Percentiles rank a stretch among this genome's conserved stretches.
Conservation (phyloP, 2,113 vertebrate species). For the Lasiurus borealis region DNA sequence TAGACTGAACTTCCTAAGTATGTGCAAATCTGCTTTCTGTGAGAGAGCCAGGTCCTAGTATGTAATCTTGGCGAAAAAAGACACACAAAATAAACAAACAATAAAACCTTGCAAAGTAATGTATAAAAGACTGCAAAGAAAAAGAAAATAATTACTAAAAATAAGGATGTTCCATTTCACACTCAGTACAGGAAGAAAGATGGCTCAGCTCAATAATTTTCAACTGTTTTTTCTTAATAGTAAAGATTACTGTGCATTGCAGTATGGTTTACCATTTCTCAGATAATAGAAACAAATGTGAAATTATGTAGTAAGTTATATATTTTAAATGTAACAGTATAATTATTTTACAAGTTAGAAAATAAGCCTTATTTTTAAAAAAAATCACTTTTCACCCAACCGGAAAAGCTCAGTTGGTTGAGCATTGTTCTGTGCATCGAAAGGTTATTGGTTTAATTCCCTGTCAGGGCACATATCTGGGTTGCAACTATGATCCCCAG, state of each 20-base stretch:
- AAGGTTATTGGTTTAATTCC: neutral
- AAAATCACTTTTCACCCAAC: neutral
- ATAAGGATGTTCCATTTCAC: neutral
- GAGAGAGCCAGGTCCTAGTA: neutral
- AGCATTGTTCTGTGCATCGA: neutral
- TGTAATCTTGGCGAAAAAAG: neutral
- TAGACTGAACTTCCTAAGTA: neutral
- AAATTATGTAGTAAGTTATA: neutral
- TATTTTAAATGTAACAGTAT: neutral
- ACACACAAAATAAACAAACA: too few species aligned
- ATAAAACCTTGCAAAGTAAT: neutral
- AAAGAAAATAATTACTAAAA: slow-evolving; percentile 14
- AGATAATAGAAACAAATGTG: neutral
- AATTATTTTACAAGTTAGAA: slow-evolving; percentile 18
- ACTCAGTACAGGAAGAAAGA: neutral
- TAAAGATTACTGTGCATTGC: neutral
- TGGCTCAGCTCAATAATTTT: neutral
- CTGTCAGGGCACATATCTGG: neutral
- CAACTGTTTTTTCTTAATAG: neutral
- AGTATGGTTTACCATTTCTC: neutral
- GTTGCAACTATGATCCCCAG: neutral
- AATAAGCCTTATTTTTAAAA: neutral
- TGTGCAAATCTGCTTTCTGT: neutral
- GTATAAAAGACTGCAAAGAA: neutral
- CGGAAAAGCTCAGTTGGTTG: neutral